Evolutionary conservation across 2,113 vertebrate species (phyloP).

Genomic region (Orientallactaga bullata): DNA sequence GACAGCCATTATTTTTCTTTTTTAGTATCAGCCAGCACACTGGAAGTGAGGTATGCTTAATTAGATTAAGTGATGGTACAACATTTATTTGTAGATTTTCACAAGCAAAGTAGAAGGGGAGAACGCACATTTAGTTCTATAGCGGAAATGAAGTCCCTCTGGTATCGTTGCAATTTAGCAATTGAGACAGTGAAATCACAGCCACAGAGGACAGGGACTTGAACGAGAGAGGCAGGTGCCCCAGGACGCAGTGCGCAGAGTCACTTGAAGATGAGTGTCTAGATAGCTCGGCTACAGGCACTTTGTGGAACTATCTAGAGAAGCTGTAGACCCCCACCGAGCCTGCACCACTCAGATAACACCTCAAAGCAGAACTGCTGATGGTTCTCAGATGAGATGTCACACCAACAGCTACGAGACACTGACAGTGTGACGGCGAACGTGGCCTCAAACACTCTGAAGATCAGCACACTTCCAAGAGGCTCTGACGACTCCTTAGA

Average conservation of each 20-base stretch:
- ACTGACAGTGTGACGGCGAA: background rate
- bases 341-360: conserved; percentile 56
- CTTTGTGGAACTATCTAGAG: conserved; percentile 6
- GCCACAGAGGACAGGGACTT: background rate
- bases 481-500: background rate
- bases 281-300: background rate
- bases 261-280: background rate
- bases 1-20: background rate
- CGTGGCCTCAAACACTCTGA: no score
- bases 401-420: conserved; percentile 17
- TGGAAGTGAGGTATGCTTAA: conserved; percentile 22
- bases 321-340: background rate
- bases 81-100: conserved; percentile 34
- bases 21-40: background rate
- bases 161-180: conserved; percentile 20
- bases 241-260: conserved; percentile 25
- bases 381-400: conserved; percentile 46
- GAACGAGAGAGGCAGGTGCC: conserved; percentile 35
- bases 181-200: background rate
- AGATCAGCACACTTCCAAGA: background rate
- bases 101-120: background rate
- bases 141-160: conserved; percentile 28
- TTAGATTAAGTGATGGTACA: conserved; percentile 15
- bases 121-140: background rate
- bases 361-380: conserved; percentile 48